Evolutionary conservation across 2,113 vertebrate species (phyloP).

Genomic region (Garra rufa): DNA sequence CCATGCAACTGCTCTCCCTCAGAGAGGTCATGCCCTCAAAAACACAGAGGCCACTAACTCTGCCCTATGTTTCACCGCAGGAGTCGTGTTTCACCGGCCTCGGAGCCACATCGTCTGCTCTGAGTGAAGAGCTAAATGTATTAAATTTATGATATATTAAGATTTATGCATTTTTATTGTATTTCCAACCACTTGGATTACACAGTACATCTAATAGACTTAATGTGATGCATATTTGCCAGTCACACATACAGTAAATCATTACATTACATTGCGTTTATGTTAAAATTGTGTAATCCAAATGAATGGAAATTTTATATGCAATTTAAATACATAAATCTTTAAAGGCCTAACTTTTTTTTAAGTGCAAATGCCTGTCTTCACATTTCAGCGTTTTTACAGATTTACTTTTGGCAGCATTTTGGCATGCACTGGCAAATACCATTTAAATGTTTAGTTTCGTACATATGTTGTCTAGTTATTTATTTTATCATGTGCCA

Average conservation of each 20-base stretch:
- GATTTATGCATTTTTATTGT: neutral
- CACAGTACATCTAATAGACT: neutral
- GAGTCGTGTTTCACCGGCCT: neutral
- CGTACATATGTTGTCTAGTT: neutral
- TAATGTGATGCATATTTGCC: neutral
- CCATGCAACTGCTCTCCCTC: neutral
- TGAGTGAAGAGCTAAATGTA: neutral
- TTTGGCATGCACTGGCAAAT: too few species aligned
- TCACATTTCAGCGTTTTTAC: too few species aligned
- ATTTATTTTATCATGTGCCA: neutral
- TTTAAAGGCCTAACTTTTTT: too few species aligned
- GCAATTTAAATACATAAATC: too few species aligned
- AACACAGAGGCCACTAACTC: neutral
- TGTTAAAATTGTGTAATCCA: too few species aligned
- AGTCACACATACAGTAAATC: too few species aligned
- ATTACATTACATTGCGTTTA: too few species aligned
- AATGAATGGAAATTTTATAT: too few species aligned
- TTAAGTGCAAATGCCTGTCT: too few species aligned
- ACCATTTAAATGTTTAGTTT: too few species aligned
- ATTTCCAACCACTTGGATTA: neutral
- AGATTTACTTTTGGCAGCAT: too few species aligned
- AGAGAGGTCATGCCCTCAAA: constrained; percentile 38
- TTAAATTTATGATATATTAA: too few species aligned
- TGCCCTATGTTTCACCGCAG: neutral
- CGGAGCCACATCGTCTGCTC: neutral